phyloP scores from a whole-genome alignment of 1,140 invertebrate species.

The Solen grandis region DNA sequence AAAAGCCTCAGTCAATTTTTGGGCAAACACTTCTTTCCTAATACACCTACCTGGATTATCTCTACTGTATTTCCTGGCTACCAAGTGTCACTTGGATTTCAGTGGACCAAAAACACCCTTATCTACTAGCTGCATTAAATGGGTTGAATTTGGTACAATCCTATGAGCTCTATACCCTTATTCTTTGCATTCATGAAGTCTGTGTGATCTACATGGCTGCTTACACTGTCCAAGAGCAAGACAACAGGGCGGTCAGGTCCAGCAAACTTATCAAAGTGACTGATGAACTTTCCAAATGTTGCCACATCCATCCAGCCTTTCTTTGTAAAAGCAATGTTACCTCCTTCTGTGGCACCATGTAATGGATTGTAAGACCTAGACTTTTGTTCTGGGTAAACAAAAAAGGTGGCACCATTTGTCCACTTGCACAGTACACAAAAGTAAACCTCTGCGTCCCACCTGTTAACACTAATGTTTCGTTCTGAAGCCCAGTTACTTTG shows the following conservation, averaged over 20 bases:
- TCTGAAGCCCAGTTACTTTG: too few species aligned
- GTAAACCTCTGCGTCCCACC: slow-evolving; percentile 32
- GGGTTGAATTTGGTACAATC: slow-evolving; percentile 37
- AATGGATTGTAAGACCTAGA: slow-evolving; percentile 29
- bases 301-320: slow-evolving; percentile 51
- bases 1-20: too few species aligned
- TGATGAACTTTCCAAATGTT: slow-evolving; percentile 43
- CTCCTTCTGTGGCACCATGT: too few species aligned
- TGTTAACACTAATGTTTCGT: too few species aligned
- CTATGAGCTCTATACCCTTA: slow-evolving; percentile 37
- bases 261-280: too few species aligned
- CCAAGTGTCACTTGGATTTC: too few species aligned
- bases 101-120: slow-evolving; percentile 31
- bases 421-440: slow-evolving; percentile 50
- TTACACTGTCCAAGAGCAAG: too few species aligned
- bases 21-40: too few species aligned
- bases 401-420: slow-evolving; percentile 48
- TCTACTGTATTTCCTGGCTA: too few species aligned
- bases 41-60: too few species aligned
- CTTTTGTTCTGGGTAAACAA: slow-evolving; percentile 36
- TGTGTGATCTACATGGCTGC: slow-evolving; percentile 5
- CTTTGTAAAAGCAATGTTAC: too few species aligned
- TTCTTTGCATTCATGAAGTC: not conserved
- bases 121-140: slow-evolving; percentile 41
- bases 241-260: too few species aligned